Conservation (phyloP, 2,888 invertebrate species). For the Polydrusus tereticollis region DNA sequence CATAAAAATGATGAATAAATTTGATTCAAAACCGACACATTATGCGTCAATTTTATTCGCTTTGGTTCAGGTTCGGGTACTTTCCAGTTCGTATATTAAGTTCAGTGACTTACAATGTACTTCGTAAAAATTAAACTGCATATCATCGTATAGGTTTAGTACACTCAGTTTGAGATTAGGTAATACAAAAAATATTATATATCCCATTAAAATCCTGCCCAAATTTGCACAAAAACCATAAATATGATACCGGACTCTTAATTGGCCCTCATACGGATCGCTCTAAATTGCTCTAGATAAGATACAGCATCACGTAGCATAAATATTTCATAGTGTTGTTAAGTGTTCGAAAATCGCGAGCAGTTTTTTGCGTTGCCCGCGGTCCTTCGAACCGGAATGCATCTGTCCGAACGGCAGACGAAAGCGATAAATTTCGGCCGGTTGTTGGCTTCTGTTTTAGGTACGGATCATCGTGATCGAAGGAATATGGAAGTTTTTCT, state of each 20-base stretch:
- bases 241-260: conserved; percentile 11
- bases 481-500: conserved; percentile 7
- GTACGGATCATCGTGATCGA: conserved; percentile 37
- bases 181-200: too few relatives aligned
- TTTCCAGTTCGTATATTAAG: too few relatives aligned
- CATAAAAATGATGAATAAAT: too few relatives aligned
- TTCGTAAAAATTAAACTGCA: too few relatives aligned
- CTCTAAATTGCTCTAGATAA: conserved; percentile 52
- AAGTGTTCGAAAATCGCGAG: conserved; percentile 48
- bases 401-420: conserved; percentile 60
- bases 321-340: conserved; percentile 61
- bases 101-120: too few relatives aligned
- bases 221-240: neutral
- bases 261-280: conserved; percentile 39
- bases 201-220: neutral
- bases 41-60: too few relatives aligned
- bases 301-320: conserved; percentile 56
- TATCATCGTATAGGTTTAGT: too few relatives aligned
- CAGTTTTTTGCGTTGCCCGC: conserved; percentile 35
- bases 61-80: too few relatives aligned
- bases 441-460: conserved; percentile 49
- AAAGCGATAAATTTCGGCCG: conserved; percentile 59
- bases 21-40: too few relatives aligned
- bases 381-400: conserved; percentile 57
- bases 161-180: neutral